Conservation (phyloP, 2,113 vertebrate species). For the Pelobates fuscus region DNA sequence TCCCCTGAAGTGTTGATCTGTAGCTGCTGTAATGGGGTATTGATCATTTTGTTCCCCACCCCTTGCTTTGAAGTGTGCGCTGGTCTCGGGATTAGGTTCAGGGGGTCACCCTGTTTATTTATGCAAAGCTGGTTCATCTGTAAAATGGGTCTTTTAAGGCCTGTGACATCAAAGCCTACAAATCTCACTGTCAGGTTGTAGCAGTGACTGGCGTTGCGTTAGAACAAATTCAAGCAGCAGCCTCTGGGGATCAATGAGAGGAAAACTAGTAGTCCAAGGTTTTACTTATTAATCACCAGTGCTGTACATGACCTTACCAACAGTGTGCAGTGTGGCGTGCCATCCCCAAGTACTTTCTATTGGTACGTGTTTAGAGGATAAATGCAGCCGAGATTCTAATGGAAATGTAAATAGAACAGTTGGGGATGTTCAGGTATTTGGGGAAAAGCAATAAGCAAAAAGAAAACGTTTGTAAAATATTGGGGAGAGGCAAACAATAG, state of each 20-base stretch:
- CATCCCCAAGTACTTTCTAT: too few species aligned
- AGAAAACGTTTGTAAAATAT: too few species aligned
- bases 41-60: constrained; percentile 64
- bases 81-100: constrained; percentile 68
- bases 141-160: constrained; percentile 68
- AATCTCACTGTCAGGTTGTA: constrained; percentile 61
- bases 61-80: constrained; percentile 68
- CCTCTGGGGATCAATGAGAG: constrained; percentile 42
- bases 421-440: too few species aligned
- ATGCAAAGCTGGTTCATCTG: constrained; percentile 73
- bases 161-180: constrained; percentile 65
- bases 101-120: constrained; percentile 73
- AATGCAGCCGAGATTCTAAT: too few species aligned
- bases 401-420: too few species aligned
- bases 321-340: too few species aligned
- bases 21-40: constrained; percentile 62
- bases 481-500: too few species aligned
- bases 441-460: too few species aligned
- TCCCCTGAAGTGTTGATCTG: constrained; percentile 31
- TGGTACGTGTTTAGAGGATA: too few species aligned
- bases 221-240: constrained; percentile 59
- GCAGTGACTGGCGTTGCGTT: constrained; percentile 57
- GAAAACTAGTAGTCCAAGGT: constrained; percentile 27
- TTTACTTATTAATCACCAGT: constrained; percentile 24
- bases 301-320: too few species aligned